Evolutionary conservation across 2,113 vertebrate genomes (phyloP), one percentile per base, ranked within the genome.

Genomic region (Cebidichthys violaceus): DNA sequence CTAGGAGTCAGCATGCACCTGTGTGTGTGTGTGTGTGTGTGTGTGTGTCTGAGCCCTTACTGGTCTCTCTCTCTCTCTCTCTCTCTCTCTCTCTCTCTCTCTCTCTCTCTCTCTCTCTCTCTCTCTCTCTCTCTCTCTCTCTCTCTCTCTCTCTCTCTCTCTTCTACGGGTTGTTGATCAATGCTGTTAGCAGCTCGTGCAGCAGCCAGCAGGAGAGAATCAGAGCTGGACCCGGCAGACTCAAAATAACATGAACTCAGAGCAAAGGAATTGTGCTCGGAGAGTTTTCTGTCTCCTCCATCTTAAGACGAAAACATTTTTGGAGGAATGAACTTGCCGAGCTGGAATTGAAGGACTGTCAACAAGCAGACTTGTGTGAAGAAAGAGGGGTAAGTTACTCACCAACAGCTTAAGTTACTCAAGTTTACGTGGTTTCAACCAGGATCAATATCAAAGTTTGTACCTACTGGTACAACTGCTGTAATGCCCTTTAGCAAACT

Each of bases 271-370:
- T 71, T 73, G 69, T 89, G 82, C 90, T 89, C 86, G 83, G 81
- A 80, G 87, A 89, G 82, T 88, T 87, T 6, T 87, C 69, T 86
- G 80, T 89, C 89, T 93, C 90, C 89, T 93, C 91, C 93, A 89
- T 89, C 86, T 89, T 87, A 79, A 91, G 87, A 85, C 61, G 76
- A 81, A 37, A 84, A 86, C 79, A 81, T 90, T 78, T 80, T 90
- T 78, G 68, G 82, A 90, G 86, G 77, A 89, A 79, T 80, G 77
- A 85, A 90, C 75, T 88, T 92, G 81, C 70, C 70, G 60, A 24
- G 61, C 76, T 86, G 88, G 85, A 85, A 66, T 75, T 33, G 61
- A 83, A 86, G 83, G 67, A 77, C 72, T 82, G 83, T 85, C 85
- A 86, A 59, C 81, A 78, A 66, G 61, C 73, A 77, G 82, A 79